Conservation (phyloP, 2,888 invertebrate species). For the Brachypalpus laphriformis region DNA sequence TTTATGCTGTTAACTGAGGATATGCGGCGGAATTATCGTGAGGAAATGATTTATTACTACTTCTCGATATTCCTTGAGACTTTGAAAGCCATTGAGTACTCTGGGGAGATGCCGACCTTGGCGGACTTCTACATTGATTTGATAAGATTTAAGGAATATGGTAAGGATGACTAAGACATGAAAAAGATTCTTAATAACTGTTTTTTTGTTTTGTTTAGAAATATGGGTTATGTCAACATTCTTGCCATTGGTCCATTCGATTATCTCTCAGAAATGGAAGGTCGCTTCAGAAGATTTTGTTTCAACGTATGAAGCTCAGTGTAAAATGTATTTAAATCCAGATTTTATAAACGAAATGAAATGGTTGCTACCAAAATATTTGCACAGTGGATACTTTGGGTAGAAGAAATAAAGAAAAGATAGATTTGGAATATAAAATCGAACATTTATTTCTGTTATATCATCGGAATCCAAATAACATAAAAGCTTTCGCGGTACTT, state of each 20-base stretch:
- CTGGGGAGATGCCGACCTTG: conserved; percentile 31
- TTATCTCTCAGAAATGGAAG: neutral
- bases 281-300: conserved; percentile 2
- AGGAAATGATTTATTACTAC: conserved; percentile 47
- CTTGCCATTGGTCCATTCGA: conserved; percentile 24
- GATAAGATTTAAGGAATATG: conserved; percentile 27
- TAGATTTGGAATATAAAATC: no score
- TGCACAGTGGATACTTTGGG: conserved; percentile 18
- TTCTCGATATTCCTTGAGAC: conserved; percentile 50
- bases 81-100: conserved; percentile 13
- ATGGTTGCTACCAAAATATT: conserved; percentile 12
- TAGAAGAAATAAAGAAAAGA: neutral
- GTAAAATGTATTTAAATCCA: conserved; percentile 14
- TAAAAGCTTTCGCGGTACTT: no score
- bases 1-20: conserved; percentile 30
- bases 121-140: conserved; percentile 30
- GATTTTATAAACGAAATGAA: conserved; percentile 13
- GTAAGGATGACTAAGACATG: neutral
- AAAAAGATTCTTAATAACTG: neutral
- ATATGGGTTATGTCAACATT: conserved; percentile 36
- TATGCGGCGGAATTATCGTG: conserved; percentile 34
- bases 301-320: neutral
- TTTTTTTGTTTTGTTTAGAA: conserved; percentile 17
- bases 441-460: no score
- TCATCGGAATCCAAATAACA: no score